These are phyloP conservation scores for Rhincodon typus DNA, from an alignment of 2,797 vertebrate genomes.

Conservation along the genomic window DNA sequence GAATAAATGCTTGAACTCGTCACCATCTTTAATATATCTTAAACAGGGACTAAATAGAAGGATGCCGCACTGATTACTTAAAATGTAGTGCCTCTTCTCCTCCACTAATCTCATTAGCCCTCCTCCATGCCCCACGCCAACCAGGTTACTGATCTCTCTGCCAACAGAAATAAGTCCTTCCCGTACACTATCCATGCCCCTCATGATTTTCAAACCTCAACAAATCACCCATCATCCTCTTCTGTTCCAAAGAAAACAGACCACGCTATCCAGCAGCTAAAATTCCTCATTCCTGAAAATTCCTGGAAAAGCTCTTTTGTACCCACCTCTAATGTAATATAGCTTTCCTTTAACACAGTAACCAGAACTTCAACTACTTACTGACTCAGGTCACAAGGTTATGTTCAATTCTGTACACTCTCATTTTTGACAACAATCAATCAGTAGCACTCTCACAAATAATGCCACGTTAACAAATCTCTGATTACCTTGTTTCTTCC, in stretches of 20 bases:
- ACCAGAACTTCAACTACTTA: not conserved
- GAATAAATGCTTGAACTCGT: too few species aligned
- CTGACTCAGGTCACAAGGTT: not conserved
- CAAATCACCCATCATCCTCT: too few species aligned
- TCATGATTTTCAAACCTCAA: not conserved
- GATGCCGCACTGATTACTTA: not conserved
- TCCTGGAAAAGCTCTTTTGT: too few species aligned
- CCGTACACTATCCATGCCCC: too few species aligned
- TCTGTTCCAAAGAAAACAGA: too few species aligned
- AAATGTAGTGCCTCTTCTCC: not conserved
- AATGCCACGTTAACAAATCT: not conserved
- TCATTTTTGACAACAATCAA: not conserved
- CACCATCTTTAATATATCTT: not conserved
- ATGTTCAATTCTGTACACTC: not conserved
- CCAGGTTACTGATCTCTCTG: not conserved
- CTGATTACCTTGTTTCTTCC: not conserved
- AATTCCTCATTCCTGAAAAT: too few species aligned
- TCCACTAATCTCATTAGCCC: too few species aligned
- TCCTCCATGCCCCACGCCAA: too few species aligned
- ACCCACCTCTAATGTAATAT: too few species aligned
- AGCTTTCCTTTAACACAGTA: too few species aligned
- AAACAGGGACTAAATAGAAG: not conserved
- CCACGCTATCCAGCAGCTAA: too few species aligned
- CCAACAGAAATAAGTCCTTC: not conserved
- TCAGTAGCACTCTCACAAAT: not conserved